Conservation (phyloP, 1,140 invertebrate species). For the Steinernema feltiae region DNA sequence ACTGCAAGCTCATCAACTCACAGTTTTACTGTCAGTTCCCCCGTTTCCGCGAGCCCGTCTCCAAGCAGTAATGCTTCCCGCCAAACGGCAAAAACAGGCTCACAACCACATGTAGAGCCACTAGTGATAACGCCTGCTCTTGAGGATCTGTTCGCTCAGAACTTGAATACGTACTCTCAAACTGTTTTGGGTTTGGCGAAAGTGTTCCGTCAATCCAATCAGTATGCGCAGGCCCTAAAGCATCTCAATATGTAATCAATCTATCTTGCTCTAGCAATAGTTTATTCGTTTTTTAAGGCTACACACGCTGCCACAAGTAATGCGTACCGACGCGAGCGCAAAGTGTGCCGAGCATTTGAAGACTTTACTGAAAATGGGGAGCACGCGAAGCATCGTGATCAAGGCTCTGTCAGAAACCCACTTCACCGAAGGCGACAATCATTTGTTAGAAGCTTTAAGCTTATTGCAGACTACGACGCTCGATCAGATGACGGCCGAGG, state of each 20-base stretch:
- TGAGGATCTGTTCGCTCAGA: neutral
- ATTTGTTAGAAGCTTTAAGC: neutral
- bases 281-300: neutral
- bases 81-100: too few relatives aligned
- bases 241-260: neutral
- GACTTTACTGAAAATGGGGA: neutral
- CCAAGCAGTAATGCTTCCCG: too few relatives aligned
- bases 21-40: too few relatives aligned
- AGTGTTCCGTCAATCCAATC: neutral
- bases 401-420: neutral
- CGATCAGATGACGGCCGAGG: neutral
- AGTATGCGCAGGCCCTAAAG: neutral
- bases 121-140: neutral
- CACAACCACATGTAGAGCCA: too few relatives aligned
- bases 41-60: too few relatives aligned
- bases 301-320: neutral
- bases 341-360: neutral
- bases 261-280: neutral
- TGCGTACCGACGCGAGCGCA: neutral
- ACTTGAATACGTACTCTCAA: neutral
- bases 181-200: neutral
- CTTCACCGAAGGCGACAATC: neutral
- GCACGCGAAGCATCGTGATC: neutral
- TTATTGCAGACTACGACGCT: neutral
- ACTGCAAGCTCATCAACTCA: too few relatives aligned